Evolutionary conservation across 2,113 vertebrate species (phyloP), one percentile per base, ranked within the genome.

Genomic region (Paradoxurus hermaphroditus): DNA sequence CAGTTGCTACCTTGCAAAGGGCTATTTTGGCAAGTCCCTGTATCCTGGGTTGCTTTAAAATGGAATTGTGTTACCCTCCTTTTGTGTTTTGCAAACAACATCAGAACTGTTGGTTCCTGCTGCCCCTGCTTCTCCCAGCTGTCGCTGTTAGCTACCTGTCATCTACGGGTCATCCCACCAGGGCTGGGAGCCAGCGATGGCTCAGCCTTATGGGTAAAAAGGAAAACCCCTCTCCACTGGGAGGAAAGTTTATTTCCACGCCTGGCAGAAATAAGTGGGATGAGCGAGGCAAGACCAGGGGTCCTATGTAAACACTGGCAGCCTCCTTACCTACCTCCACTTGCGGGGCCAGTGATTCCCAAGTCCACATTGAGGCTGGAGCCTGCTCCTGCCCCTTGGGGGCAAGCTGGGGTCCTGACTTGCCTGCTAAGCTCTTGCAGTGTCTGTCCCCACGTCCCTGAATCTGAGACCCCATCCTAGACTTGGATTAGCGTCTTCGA

Each of bases 11-110:
- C 39, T 84, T 25, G 41, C 39, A 53, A 86, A 31, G 31, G 46
- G 34, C 39, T 65, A 59, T 36, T 41, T 56, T 1, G 0, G 46
- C 59, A 53, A 53, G 95, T n/a, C n/a, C n/a, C 21, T 19, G 4
- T 46, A 73, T 51, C 75, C 73, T 53, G 16, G 77, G 88, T 36
- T 83, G 81, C 94, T 95, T 92, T 85, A 53, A 86, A 46, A 53
- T 29, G 51, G 51, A 90, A 81, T 11, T 68, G 5, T n/a, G 92
- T 79, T 91, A 73, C 44, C n/a, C 85, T 95, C 59, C 63, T 53
- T 56, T 63, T 39, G 23, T 39, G 49, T 94, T 97, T 86, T 93
- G 90, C 90, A 96, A 95, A 96, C 36, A 96, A 82, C 77, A 88
- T 89, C 39, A 63, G 86, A 97, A 96, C 82, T n/a, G 73, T 78